phyloP scores from a whole-genome alignment of 2,797 vertebrate species.

The Myripristis murdjan region DNA sequence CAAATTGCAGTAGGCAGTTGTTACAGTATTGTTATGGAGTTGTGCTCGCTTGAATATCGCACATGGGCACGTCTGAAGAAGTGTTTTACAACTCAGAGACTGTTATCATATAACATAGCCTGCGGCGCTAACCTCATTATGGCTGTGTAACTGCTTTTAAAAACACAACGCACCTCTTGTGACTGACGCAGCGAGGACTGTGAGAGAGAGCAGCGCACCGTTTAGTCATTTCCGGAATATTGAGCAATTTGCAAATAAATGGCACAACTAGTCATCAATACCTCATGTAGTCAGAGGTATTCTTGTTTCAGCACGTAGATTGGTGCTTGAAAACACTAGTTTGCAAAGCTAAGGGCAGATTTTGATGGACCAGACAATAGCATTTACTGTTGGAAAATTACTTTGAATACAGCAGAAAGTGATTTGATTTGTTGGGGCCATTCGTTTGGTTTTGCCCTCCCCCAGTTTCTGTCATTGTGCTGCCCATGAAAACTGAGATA shows the following conservation, averaged over 20 bases:
- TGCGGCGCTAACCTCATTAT: conserved; percentile 16
- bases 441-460: conserved; percentile 10
- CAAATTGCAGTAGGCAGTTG: background rate
- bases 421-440: conserved; percentile 10
- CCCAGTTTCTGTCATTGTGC: conserved; percentile 4
- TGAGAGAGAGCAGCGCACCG: conserved; percentile 25
- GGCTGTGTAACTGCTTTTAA: conserved; percentile 14
- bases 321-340: conserved; percentile 5
- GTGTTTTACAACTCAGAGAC: conserved; percentile 6
- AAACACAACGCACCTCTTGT: conserved; percentile 6
- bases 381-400: conserved; percentile 4
- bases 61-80: background rate
- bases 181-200: conserved; percentile 20
- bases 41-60: conserved; percentile 9
- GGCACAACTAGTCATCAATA: conserved; percentile 42
- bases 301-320: conserved; percentile 63
- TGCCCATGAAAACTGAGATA: conserved; percentile 24
- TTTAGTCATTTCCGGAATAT: conserved; percentile 58
- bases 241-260: conserved; percentile 66
- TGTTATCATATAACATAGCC: conserved; percentile 14
- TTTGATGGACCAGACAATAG: conserved; percentile 4
- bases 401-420: conserved; percentile 26
- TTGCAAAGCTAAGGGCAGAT: conserved; percentile 21
- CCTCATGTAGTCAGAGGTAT: conserved; percentile 37
- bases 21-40: background rate